Evolutionary conservation across 2,113 vertebrate genomes (phyloP).

Genomic region (Hylia prasina): DNA sequence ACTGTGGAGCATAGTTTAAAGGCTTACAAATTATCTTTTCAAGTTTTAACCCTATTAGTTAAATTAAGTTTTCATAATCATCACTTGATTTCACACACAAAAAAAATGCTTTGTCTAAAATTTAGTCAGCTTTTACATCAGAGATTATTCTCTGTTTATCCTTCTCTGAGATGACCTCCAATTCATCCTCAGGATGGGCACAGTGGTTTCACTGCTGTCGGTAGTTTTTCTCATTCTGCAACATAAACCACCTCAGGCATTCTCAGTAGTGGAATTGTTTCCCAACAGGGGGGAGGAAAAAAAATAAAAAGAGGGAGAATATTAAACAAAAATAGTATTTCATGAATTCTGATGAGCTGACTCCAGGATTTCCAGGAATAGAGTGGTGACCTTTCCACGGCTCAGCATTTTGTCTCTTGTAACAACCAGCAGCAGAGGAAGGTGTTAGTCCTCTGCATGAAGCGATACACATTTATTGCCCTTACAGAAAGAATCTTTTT

Average conservation of each 20-base stretch:
- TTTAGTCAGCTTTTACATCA: not conserved
- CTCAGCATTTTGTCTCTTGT: not conserved
- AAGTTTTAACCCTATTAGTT: not conserved
- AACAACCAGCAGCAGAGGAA: not conserved
- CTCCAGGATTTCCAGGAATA: constrained; percentile 35
- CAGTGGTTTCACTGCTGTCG: not conserved
- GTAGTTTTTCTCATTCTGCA: not conserved
- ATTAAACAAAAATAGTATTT: constrained; percentile 23
- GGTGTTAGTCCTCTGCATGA: rapidly evolving
- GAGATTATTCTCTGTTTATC: not conserved
- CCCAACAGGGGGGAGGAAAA: not conserved
- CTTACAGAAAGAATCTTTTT: not conserved
- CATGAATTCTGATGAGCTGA: constrained; percentile 47
- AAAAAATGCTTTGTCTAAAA: not conserved
- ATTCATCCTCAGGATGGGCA: not conserved
- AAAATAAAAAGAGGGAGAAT: not conserved
- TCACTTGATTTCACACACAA: not conserved
- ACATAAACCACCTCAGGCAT: not conserved
- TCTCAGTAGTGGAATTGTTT: not conserved
- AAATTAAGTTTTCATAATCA: not conserved
- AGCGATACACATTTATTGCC: not conserved
- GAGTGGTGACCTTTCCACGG: not conserved
- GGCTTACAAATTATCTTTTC: not conserved
- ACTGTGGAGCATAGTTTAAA: not conserved
- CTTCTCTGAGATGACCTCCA: not conserved